phyloP scores from a whole-genome alignment of 1,140 invertebrate genomes.

The Planococcus citri region DNA sequence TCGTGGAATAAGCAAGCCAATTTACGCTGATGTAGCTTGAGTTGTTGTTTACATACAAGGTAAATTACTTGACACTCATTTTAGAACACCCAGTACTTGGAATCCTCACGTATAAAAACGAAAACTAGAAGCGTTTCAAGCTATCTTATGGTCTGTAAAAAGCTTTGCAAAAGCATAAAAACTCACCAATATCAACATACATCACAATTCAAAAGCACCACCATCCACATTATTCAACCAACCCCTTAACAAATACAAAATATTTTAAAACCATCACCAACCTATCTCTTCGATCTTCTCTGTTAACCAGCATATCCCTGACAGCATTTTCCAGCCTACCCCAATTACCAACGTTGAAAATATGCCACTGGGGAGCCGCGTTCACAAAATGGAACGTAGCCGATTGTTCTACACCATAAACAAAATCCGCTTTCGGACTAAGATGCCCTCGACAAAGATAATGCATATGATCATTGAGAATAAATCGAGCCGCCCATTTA shows the following conservation, averaged over 20 bases:
- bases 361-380: slow-evolving; percentile 41
- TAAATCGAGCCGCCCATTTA: neutral
- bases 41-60: no score
- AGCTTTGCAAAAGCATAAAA: no score
- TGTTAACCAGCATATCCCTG: neutral
- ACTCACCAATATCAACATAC: no score
- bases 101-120: no score
- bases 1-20: no score
- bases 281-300: neutral
- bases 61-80: no score
- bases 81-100: no score
- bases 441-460: slow-evolving; percentile 40
- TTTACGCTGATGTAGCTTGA: no score
- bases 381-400: slow-evolving; percentile 42
- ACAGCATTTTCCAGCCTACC: slow-evolving; percentile 34
- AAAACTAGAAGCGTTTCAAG: no score
- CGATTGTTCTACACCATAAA: slow-evolving; percentile 36
- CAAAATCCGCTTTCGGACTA: slow-evolving; percentile 41
- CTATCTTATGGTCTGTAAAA: no score
- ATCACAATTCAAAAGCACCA: no score
- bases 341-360: slow-evolving; percentile 37
- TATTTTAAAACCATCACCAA: neutral
- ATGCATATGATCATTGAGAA: neutral
- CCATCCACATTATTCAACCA: no score
- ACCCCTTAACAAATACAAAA: neutral